These are phyloP conservation scores for Eilema caniola DNA, from an alignment of 2,888 invertebrate genomes.

Conservation along the genomic window DNA sequence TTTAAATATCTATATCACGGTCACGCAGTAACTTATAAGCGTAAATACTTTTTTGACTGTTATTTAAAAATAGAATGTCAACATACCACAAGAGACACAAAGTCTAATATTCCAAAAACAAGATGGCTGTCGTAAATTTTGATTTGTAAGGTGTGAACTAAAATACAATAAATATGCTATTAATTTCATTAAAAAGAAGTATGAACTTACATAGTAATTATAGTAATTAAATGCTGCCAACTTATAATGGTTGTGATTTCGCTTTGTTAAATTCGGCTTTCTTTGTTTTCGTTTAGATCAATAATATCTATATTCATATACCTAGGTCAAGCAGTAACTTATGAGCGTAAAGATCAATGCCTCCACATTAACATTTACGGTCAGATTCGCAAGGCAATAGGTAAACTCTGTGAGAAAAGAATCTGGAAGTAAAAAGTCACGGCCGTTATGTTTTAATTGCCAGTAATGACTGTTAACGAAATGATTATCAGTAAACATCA, in stretches of 20 bases:
- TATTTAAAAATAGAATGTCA: constrained; percentile 44
- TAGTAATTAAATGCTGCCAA: not conserved
- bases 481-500: not conserved
- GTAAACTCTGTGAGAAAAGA: constrained; percentile 1
- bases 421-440: not conserved
- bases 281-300: not conserved
- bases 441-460: not conserved
- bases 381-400: constrained; percentile 1
- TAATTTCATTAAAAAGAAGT: not conserved
- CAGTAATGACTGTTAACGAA: not conserved
- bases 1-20: not conserved
- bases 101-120: constrained; percentile 14
- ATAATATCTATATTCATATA: no score
- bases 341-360: not conserved
- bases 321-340: not conserved
- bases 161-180: not conserved
- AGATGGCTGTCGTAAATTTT: constrained; percentile 3
- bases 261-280: not conserved
- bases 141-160: constrained; percentile 3
- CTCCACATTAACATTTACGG: not conserved
- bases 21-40: no score
- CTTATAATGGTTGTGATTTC: not conserved
- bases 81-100: constrained; percentile 13
- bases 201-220: not conserved
- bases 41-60: constrained; percentile 39